Evolutionary conservation across 2,113 vertebrate species (phyloP).

Genomic region (Numenius arquata): DNA sequence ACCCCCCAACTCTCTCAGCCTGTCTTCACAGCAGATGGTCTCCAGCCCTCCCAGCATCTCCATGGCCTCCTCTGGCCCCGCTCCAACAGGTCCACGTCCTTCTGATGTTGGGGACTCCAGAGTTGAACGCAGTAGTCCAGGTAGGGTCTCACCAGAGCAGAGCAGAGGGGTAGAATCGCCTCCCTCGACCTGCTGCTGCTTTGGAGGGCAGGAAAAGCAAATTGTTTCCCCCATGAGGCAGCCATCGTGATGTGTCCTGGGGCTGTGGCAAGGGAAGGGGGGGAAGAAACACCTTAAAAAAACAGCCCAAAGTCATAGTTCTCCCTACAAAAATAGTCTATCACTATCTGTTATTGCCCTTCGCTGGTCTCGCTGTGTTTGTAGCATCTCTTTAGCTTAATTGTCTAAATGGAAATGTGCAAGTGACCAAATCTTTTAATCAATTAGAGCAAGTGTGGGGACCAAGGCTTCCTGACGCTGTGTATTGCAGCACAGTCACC

Average conservation of each 20-base stretch:
- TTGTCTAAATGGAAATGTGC: slow-evolving; percentile 38
- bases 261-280: not conserved
- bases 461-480: not conserved
- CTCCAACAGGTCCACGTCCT: too few relatives aligned
- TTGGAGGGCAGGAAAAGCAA: not conserved
- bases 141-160: too few relatives aligned
- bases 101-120: too few relatives aligned
- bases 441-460: not conserved
- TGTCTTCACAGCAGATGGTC: too few relatives aligned
- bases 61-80: too few relatives aligned
- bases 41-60: too few relatives aligned
- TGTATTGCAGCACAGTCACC: not conserved
- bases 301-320: not conserved
- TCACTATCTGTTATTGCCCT: not conserved
- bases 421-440: slow-evolving; percentile 46
- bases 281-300: not conserved
- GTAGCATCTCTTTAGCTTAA: slow-evolving; percentile 7
- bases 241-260: fast-evolving
- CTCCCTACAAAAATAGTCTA: not conserved
- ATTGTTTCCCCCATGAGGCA: fast-evolving
- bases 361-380: not conserved
- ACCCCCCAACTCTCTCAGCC: too few relatives aligned
- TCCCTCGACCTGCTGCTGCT: too few relatives aligned
- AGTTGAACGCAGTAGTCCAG: too few relatives aligned
- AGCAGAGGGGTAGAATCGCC: not conserved